Percentiles rank a stretch among this genome's conserved stretches.
Conservation (phyloP, 2,797 vertebrate species). For the Amphiprion clarkii region DNA sequence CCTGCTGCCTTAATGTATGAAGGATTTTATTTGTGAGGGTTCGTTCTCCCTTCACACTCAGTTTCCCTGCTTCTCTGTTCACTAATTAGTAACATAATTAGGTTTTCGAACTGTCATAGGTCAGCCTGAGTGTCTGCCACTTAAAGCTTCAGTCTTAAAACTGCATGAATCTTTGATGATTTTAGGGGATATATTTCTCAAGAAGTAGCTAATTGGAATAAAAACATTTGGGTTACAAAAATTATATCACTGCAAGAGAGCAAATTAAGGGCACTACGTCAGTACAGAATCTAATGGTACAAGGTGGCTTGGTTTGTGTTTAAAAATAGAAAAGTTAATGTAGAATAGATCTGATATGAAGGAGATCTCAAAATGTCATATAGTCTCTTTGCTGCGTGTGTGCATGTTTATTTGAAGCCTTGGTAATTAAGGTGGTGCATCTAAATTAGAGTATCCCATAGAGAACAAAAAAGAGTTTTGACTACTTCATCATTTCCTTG, state of each 20-base stretch:
- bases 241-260: background rate
- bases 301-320: background rate
- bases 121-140: slow-evolving; percentile 9
- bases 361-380: background rate
- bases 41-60: slow-evolving; percentile 21
- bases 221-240: slow-evolving; percentile 20
- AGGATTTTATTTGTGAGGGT: slow-evolving; percentile 43
- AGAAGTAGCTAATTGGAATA: slow-evolving; percentile 9
- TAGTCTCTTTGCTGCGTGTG: background rate
- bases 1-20: slow-evolving; percentile 46
- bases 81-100: slow-evolving; percentile 59
- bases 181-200: slow-evolving; percentile 2
- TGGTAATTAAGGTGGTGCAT: slow-evolving; percentile 8
- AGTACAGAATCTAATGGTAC: background rate
- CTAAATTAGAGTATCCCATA: background rate
- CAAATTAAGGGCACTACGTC: background rate
- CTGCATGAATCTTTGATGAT: background rate
- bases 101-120: slow-evolving; percentile 27
- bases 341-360: background rate
- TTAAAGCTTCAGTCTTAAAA: background rate
- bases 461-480: slow-evolving; percentile 13
- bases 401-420: slow-evolving; percentile 8
- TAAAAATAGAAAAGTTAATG: slow-evolving; percentile 2
- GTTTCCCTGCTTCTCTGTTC: slow-evolving; percentile 23
- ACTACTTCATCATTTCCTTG: slow-evolving; percentile 26